Evolutionary conservation across 2,113 vertebrate genomes (phyloP).

Genomic region (Aix galericulata): DNA sequence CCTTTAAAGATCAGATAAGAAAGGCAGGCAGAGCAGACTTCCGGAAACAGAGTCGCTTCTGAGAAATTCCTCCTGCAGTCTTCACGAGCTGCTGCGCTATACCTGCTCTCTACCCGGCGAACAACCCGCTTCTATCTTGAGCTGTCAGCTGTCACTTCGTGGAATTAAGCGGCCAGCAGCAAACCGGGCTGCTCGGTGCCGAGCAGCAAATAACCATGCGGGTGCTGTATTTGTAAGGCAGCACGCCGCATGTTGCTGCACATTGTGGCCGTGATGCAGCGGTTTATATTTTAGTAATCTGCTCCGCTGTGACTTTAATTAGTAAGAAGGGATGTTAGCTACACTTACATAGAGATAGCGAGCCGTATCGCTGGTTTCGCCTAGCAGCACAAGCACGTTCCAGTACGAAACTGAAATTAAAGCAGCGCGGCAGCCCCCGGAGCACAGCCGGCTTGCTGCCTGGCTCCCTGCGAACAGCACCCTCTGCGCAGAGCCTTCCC

Average conservation of each 20-base stretch:
- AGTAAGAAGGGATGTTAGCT: background rate
- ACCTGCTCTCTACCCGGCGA: background rate
- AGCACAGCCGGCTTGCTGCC: background rate
- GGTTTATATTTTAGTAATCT: background rate
- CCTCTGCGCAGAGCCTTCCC: fast-evolving
- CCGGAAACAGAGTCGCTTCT: background rate
- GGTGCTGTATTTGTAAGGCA: background rate
- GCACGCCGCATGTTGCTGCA: background rate
- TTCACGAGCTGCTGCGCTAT: background rate
- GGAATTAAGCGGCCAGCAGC: background rate
- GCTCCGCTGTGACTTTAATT: background rate
- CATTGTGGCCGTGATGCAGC: no score
- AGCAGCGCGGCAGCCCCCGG: background rate
- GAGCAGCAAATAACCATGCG: fast-evolving
- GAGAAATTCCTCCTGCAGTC: background rate
- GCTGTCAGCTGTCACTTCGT: constrained; percentile 45
- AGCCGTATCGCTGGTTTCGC: background rate
- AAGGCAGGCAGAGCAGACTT: background rate
- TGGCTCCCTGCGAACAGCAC: background rate
- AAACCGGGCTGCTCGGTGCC: background rate
- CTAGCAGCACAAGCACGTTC: background rate
- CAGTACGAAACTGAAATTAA: background rate
- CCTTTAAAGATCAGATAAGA: background rate
- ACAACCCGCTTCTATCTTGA: background rate
- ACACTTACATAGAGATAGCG: background rate